Percentiles rank a stretch among this genome's conserved stretches.
Conservation (phyloP, 1,140 invertebrate species). For the Centruroides vittatus region DNA sequence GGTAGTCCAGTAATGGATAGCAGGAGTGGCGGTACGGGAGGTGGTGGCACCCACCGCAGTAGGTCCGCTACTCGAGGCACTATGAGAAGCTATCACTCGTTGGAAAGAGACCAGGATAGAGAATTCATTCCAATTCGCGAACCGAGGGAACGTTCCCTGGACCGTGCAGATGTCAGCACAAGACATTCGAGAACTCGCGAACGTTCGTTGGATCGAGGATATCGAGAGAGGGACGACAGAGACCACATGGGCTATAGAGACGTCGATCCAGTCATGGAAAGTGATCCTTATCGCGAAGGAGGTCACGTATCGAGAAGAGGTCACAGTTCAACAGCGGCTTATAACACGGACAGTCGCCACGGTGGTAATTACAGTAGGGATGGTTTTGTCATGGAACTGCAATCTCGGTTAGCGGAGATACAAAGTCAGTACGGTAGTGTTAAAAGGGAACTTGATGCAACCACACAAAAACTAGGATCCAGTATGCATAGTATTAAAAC, state of each 20-base stretch:
- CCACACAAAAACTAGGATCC: constrained; percentile 94
- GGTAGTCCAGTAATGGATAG: constrained; percentile 49
- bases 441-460: constrained; percentile 90
- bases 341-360: not conserved
- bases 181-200: constrained; percentile 14
- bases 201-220: constrained; percentile 38
- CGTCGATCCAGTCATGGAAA: constrained; percentile 13
- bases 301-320: constrained; percentile 1
- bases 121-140: constrained; percentile 69
- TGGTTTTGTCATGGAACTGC: constrained; percentile 63
- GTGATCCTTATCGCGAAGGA: constrained; percentile 36
- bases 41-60: constrained; percentile 31
- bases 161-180: constrained; percentile 16
- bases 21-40: constrained; percentile 29
- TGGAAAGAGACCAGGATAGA: constrained; percentile 55
- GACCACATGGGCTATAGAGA: constrained; percentile 15
- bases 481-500: constrained; percentile 99
- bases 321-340: not conserved
- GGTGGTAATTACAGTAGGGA: constrained; percentile 10
- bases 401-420: constrained; percentile 86
- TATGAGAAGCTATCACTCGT: constrained; percentile 51
- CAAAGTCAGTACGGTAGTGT: constrained; percentile 91
- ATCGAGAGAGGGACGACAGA: constrained; percentile 10
- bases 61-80: constrained; percentile 29
- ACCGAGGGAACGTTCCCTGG: constrained; percentile 33